Base-by-base conservation (phyloP, 37 sponge, comb jelly and placozoan genomes). In the Axinella damicornis region DNA sequence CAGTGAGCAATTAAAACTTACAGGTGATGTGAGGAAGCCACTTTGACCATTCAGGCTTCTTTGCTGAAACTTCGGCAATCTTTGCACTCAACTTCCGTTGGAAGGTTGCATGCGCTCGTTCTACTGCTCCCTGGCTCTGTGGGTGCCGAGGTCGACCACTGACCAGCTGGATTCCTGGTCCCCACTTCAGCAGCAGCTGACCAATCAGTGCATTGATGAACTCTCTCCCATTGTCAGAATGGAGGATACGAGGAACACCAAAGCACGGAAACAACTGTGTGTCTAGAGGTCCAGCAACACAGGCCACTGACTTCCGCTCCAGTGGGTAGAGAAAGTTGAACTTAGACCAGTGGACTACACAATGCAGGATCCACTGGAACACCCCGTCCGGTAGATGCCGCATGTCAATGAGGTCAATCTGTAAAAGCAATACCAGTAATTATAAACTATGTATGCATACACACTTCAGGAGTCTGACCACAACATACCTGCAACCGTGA, bases 81-180 rank as follows among this genome's bases (percentile, higher is more conserved):
- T 83, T 57, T 27, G 84, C 84, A 62, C 59, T 40, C n/a, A 83
- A 37, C 62, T 28, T 83, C 36, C 74, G 27, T 33, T 83, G 24
- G 69, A 81, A 54, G 52, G 82, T 81, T 69, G 52, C 40, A 63
- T 83, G 84, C 62, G 84, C 84, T 37, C 52, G 84, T 32, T 83
- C 84, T 14, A 83, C 84, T 27, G 74, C 38, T 59, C 74, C 84
- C 59, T 83, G 84, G 46, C 37, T 36, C 41, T 73, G 84, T 27
- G 84, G 84, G 60, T 83, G 84, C 14, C 74, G 74, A 28, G 84
- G 84, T 35, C 84, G 62, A 1, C 84, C 84, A 83, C 73, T 83
- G 73, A 83, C 74, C 22, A 83, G 74, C 65, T 83, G 72, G 20
- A 82, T 36, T 21, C 55, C 28, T 21, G 57, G 30, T 24, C 24